Conservation (phyloP, 2,888 invertebrate genomes). For the Pasiphila rectangulata region DNA sequence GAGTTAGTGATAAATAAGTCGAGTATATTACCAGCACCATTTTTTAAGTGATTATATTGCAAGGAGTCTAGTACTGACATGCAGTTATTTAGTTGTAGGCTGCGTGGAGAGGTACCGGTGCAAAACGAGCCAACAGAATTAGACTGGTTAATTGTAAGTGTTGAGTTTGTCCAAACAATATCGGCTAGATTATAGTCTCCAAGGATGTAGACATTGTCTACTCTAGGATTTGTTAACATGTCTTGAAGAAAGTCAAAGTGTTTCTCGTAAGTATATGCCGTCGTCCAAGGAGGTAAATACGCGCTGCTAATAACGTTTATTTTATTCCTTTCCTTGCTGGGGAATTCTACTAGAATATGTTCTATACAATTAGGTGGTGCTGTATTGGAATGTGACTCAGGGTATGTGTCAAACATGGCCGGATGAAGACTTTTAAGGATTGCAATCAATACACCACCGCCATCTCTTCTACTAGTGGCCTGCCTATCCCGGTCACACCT, state of each 20-base stretch:
- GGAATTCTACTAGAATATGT: background rate
- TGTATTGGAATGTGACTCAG: too few species aligned
- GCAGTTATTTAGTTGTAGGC: background rate
- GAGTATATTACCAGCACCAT: background rate
- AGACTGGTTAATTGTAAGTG: background rate
- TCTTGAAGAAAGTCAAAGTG: constrained; percentile 1
- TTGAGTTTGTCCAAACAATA: background rate
- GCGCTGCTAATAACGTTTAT: background rate
- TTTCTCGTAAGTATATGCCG: background rate
- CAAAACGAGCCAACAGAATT: background rate
- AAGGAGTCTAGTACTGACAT: background rate
- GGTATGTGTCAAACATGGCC: background rate
- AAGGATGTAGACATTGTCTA: background rate
- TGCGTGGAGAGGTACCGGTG: background rate
- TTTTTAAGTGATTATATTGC: background rate
- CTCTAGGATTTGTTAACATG: background rate
- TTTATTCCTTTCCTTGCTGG: background rate
- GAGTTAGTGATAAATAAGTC: constrained; percentile 4
- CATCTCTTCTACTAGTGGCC: too few species aligned
- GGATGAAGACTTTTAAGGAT: background rate
- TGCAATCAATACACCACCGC: background rate
- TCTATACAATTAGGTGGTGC: background rate
- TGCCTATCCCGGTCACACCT: too few species aligned
- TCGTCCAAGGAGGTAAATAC: background rate
- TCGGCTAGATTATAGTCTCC: background rate